Evolutionary conservation across 2,797 vertebrate species (phyloP).

Genomic region (Sebastes umbrosus): DNA sequence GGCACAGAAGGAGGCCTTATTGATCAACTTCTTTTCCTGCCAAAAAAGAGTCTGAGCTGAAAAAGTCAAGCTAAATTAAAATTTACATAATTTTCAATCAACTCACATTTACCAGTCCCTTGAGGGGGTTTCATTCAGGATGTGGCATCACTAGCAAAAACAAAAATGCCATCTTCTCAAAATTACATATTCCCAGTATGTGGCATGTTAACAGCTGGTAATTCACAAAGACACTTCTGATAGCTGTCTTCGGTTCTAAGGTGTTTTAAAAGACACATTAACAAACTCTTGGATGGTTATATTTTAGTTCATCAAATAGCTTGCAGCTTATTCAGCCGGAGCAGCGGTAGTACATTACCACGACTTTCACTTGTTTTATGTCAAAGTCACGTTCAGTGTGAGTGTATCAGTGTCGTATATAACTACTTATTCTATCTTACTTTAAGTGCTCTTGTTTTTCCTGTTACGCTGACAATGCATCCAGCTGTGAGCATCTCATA

Average conservation of each 20-base stretch:
- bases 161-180: neutral
- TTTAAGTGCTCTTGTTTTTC: no score
- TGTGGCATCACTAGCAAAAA: neutral
- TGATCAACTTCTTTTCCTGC: neutral
- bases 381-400: no score
- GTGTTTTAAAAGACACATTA: neutral
- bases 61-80: neutral
- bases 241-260: neutral
- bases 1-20: neutral
- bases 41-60: neutral
- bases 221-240: conserved; percentile 29
- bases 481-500: no score
- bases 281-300: neutral
- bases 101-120: neutral
- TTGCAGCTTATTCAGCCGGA: neutral
- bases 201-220: conserved; percentile 16
- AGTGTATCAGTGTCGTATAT: neutral
- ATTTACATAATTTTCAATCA: conserved; percentile 18
- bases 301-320: neutral
- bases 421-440: neutral
- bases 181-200: neutral
- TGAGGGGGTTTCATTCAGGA: neutral
- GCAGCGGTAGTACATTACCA: no score
- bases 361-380: no score
- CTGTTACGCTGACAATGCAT: no score